phyloP scores from a whole-genome alignment of 2,113 vertebrate genomes.

The Alaudala cheleensis region DNA sequence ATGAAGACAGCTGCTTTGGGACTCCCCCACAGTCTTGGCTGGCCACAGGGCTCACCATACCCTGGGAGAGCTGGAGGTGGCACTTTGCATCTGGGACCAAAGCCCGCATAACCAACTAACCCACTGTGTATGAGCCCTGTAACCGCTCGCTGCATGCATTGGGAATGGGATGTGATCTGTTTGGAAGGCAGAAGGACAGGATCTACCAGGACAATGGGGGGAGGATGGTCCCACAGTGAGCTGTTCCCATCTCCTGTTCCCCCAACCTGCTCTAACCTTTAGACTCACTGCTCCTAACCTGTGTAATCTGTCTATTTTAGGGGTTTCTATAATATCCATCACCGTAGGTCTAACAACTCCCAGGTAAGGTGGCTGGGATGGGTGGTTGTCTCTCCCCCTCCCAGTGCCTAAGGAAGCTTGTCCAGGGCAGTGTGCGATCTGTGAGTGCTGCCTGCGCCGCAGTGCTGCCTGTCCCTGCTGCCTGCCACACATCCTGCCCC shows the following conservation, averaged over 20 bases:
- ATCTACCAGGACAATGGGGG: neutral
- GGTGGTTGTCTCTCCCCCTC: neutral
- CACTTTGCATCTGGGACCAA: neutral
- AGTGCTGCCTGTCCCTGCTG: neutral
- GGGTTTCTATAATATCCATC: conserved; percentile 51
- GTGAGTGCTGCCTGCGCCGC: neutral
- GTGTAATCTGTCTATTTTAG: conserved; percentile 60
- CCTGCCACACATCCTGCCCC: rapidly evolving
- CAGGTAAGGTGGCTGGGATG: conserved; percentile 56
- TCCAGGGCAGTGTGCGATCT: neutral
- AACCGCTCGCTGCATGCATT: neutral
- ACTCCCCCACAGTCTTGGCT: rapidly evolving
- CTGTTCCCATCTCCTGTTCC: neutral
- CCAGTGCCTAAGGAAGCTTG: neutral
- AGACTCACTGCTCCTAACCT: conserved; percentile 48
- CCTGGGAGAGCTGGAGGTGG: neutral
- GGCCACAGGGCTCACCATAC: neutral
- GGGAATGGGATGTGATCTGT: neutral
- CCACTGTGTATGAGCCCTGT: conserved; percentile 4
- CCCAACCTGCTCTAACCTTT: neutral
- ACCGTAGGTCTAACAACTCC: conserved; percentile 55
- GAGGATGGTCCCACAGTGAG: neutral
- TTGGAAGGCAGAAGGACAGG: neutral
- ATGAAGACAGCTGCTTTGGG: neutral
- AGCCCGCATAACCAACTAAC: conserved; percentile 39